Evolutionary conservation across 2,888 invertebrate genomes (phyloP), one percentile per base, ranked within the genome.

Genomic region (Tribolium freemani): DNA sequence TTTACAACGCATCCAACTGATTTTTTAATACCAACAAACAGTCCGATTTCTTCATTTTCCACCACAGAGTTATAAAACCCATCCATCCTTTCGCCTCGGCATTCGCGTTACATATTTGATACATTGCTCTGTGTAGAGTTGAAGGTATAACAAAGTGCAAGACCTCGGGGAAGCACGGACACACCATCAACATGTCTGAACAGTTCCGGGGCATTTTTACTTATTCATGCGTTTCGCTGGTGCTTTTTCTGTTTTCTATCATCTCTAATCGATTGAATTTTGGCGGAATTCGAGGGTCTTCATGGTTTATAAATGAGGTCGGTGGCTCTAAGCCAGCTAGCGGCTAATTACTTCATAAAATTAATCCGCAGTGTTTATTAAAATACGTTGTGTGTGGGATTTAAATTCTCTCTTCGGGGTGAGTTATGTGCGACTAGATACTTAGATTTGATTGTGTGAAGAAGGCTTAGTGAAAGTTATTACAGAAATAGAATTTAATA

Each of bases 21-120:
- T 16, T 16, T 16, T 16, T 16, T 16, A 16, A 16, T 16, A 2
- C 16, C 16, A 16, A 16, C 16, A 16, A 16, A 16, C 2, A 9
- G 2, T 38, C 38, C 8, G 9, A 31, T 31, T 9, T 31, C 31
- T 38, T 45, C 45, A 21, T 31, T n/a, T 45, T 45, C 46, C 60
- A 26, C 46, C 60, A 26, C 60, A 11, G 60, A 46, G 64, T 64
- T 54, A 54, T 64, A 64, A 64, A 64, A 54, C 44, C 16, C 64
- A 64, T 64, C 54, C 44, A 64, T 64, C 54, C 10, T 50, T 31
- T n/a, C 31, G 48, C 11, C 26, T 16, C 31, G 51, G 31, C 9
- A 51, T 63, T 16, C 46, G 30, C 51, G 63, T 51, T 63, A 50
- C 63, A 63, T 63, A 63, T 63, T 63, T 64, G 64, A 64, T 64